A percentile compares a stretch with the other conserved stretches of the same genome.
Conservation (phyloP, 30 jellyfish, hydroid and myxozoan genomes). For the Aurelia sp. region DNA sequence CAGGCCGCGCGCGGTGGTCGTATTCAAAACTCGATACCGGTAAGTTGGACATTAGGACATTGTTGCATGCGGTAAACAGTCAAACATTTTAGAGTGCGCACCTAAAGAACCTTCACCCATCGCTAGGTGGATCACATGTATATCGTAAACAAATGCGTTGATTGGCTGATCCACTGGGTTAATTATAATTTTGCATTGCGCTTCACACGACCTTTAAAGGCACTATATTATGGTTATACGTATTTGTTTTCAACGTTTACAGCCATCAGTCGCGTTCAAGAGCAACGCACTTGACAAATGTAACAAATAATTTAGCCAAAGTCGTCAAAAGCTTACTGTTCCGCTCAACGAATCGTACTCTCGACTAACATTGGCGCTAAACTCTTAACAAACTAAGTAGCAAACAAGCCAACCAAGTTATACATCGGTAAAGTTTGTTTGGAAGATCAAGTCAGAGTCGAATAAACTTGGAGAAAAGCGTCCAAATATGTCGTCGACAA, state of each 20-base stretch:
- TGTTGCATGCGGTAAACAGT: slow-evolving; percentile 93
- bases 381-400: not conserved
- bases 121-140: slow-evolving; percentile 84
- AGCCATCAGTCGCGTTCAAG: slow-evolving; percentile 52
- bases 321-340: not conserved
- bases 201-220: slow-evolving; percentile 64
- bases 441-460: slow-evolving; percentile 13
- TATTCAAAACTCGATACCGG: slow-evolving; percentile 66
- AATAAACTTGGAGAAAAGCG: slow-evolving; percentile 12
- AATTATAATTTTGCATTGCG: slow-evolving; percentile 56
- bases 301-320: not conserved
- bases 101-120: slow-evolving; percentile 75
- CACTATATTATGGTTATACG: slow-evolving; percentile 21
- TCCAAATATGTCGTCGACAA: slow-evolving; percentile 71
- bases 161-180: slow-evolving; percentile 60
- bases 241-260: slow-evolving; percentile 33
- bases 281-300: not conserved
- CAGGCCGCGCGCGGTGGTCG: slow-evolving; percentile 66
- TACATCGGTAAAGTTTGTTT: slow-evolving; percentile 5
- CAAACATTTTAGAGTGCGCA: slow-evolving; percentile 67
- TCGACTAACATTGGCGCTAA: not conserved
- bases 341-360: not conserved
- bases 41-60: slow-evolving; percentile 67
- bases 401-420: slow-evolving; percentile 14
- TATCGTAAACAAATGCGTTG: slow-evolving; percentile 70